Evolutionary conservation across 1,140 invertebrate species (phyloP).

Genomic region (Drosophila carrolli): DNA sequence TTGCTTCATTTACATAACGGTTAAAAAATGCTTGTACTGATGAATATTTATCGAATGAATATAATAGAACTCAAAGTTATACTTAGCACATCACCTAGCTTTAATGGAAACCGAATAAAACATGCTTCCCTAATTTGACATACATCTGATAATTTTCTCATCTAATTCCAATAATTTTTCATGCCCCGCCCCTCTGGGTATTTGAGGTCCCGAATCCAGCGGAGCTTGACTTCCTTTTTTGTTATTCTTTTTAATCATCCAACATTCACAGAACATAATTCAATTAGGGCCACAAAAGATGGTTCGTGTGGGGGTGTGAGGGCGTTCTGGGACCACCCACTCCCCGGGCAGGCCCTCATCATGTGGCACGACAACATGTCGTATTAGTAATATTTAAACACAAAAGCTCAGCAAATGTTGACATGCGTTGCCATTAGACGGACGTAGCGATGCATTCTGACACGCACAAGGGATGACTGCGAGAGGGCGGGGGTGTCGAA

Average conservation of each 20-base stretch:
- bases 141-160: slow-evolving; percentile 24
- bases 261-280: slow-evolving; percentile 62
- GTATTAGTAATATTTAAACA: slow-evolving; percentile 83
- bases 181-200: slow-evolving; percentile 12
- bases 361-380: slow-evolving; percentile 74
- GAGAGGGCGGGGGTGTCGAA: background rate
- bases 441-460: slow-evolving; percentile 67
- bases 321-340: slow-evolving; percentile 8
- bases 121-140: background rate
- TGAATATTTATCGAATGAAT: no score
- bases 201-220: slow-evolving; percentile 7
- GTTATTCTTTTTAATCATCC: slow-evolving; percentile 38
- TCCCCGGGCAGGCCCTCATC: slow-evolving; percentile 10
- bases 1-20: no score
- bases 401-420: slow-evolving; percentile 80
- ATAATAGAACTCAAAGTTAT: no score
- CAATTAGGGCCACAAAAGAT: slow-evolving; percentile 68
- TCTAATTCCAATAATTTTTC: slow-evolving; percentile 22
- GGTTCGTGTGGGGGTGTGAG: slow-evolving; percentile 29
- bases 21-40: no score
- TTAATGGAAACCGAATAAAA: background rate
- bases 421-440: slow-evolving; percentile 78
- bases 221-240: slow-evolving; percentile 10
- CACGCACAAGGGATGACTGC: slow-evolving; percentile 54
- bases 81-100: no score